Evolutionary conservation across 2,113 vertebrate genomes (phyloP).

Genomic region (Xiphophorus maculatus): DNA sequence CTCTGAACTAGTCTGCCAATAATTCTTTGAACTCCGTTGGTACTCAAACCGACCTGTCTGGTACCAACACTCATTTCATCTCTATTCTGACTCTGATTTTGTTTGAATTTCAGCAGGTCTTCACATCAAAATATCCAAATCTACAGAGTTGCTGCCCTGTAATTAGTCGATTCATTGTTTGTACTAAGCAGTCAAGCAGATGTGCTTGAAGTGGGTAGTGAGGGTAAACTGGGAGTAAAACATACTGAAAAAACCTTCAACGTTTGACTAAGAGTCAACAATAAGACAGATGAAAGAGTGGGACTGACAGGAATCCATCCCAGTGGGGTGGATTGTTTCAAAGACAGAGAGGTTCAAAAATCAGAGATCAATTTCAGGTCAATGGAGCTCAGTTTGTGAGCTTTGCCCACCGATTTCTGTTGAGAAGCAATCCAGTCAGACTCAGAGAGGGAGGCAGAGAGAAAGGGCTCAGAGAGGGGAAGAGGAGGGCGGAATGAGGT

Average conservation of each 20-base stretch:
- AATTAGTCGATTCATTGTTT: neutral
- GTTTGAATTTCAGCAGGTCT: neutral
- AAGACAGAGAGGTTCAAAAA: constrained; percentile 50
- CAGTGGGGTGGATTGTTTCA: constrained; percentile 23
- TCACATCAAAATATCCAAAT: neutral
- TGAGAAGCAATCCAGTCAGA: constrained; percentile 37
- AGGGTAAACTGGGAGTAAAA: neutral
- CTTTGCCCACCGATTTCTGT: constrained; percentile 36
- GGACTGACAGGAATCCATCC: constrained; percentile 5
- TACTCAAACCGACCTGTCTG: neutral
- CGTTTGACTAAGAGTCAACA: constrained; percentile 21
- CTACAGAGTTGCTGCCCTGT: neutral
- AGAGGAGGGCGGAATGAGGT: neutral
- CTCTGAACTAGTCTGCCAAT: neutral
- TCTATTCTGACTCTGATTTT: neutral
- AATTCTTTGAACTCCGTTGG: neutral
- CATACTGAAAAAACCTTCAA: neutral
- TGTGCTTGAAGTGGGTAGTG: neutral
- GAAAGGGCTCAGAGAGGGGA: neutral
- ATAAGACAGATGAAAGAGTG: constrained; percentile 20
- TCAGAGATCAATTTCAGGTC: constrained; percentile 52
- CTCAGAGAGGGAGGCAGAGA: constrained; percentile 20
- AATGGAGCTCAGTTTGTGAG: constrained; percentile 34
- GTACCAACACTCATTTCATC: neutral
- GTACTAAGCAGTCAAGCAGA: neutral